Evolutionary conservation across 1,140 invertebrate species (phyloP), one percentile per base, ranked within the genome.

Genomic region (Babylonia areolata): DNA sequence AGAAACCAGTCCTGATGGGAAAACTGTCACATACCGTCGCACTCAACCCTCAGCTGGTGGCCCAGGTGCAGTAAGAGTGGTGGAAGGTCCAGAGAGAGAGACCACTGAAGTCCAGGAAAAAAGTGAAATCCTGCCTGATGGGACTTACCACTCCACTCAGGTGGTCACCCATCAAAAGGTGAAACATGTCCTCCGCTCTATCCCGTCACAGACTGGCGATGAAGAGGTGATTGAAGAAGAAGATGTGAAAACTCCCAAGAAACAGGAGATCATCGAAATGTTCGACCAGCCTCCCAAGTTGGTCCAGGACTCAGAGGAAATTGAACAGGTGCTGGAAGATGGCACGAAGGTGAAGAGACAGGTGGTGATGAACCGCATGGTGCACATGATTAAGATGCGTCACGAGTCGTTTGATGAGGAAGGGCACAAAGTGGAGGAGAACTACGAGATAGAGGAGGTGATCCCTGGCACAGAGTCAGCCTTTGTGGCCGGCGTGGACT

Each of bases 371-470:
- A 92, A 88, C 87, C 88, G 92, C 75, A 91, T 92, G 87, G 89
- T 92, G 1, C 90, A 91, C 40, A 87, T 90, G 37, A 87, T 92
- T 51, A 90, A 88, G 37, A 92, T 91, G 28, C 87, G 87, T 42
- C 90, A 91, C 51, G 86, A 91, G 85, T 92, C 91, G 31, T 89
- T 93, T 51, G 92, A 93, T 80, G 86, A 88, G 77, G 86, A 86
- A 33, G 87, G 88, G 12, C 88, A 88, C 58, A 77, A 86, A 15
- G 35, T 54, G 28, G 87, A 85, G 17, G 86, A 88, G 51, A 89
- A 90, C n/a, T 92, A 91, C 86, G 91, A 92, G 81, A 89, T 92
- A 83, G 91, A 93, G 86, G 92, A 92, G 84, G 88, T 92, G 37
- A 86, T 93, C 31, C 92, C 92, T 31, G 91, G 91, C 12, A 92